A percentile compares a stretch with the other conserved stretches of the same genome.
Evolutionary conservation across 2,888 invertebrate species (phyloP).

Genomic region (Thyatira batis): DNA sequence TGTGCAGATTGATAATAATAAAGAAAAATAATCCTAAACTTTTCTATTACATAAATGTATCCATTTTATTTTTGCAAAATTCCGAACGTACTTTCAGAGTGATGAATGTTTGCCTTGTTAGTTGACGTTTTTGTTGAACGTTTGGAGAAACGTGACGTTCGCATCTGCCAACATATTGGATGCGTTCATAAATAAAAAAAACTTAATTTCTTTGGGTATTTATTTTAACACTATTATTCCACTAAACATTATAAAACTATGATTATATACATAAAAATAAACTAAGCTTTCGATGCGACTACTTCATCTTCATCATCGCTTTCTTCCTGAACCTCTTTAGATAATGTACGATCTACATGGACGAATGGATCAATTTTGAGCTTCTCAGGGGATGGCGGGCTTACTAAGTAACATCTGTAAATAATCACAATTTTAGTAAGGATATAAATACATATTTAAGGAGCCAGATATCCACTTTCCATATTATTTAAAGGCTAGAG

Average conservation of each 20-base stretch:
- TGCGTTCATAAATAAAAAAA: background rate
- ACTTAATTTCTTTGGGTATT: background rate
- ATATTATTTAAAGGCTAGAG: no score
- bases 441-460: no score
- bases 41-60: no score
- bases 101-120: no score
- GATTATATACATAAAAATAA: conserved; percentile 10
- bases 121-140: background rate
- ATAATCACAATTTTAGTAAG: conserved; percentile 7
- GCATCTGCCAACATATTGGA: background rate
- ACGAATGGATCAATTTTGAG: conserved; percentile 86
- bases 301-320: conserved; percentile 71
- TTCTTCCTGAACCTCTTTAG: conserved; percentile 67
- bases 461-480: no score
- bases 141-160: background rate
- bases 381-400: conserved; percentile 85
- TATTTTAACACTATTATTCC: conserved; percentile 30
- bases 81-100: conserved; percentile 4
- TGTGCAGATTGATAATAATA: no score
- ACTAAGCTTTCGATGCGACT: conserved; percentile 50
- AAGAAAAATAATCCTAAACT: no score
- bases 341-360: conserved; percentile 64
- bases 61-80: conserved; percentile 6
- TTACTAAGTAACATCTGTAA: conserved; percentile 83
- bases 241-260: conserved; percentile 23